Percentiles rank a stretch among this genome's conserved stretches.
These are phyloP conservation scores for Narcine bancroftii DNA, from an alignment of 2,113 vertebrate genomes.

Conservation along the genomic window DNA sequence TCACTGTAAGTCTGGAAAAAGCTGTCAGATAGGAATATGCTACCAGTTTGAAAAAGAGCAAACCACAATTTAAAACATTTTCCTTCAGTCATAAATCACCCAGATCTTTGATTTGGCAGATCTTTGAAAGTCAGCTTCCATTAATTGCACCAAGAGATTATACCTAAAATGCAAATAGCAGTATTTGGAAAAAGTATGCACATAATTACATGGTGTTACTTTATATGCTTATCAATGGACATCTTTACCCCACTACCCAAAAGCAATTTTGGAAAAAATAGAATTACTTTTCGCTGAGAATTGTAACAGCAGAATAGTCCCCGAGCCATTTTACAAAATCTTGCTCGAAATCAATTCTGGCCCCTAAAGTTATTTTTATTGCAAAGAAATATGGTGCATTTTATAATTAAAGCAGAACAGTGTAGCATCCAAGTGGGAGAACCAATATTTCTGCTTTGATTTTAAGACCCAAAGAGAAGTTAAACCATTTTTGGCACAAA, in stretches of 20 bases:
- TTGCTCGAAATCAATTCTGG: not conserved
- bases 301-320: not conserved
- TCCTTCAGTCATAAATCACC: not conserved
- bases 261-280: not conserved
- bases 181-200: not conserved
- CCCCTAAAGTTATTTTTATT: not conserved
- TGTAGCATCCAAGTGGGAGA: not conserved
- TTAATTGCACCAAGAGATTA: not conserved
- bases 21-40: not conserved
- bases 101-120: not conserved
- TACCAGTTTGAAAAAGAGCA: not conserved
- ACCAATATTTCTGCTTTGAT: not conserved
- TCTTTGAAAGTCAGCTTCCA: not conserved
- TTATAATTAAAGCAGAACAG: not conserved
- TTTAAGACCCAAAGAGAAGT: not conserved
- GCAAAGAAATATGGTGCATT: not conserved
- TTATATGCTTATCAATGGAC: not conserved
- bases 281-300: not conserved
- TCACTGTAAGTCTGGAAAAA: not conserved
- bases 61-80: not conserved
- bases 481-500: not conserved
- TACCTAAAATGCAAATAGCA: not conserved
- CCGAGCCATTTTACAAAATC: too few species aligned
- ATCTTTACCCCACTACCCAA: not conserved
- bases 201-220: not conserved